These are phyloP conservation scores for Melanocharis versteri DNA, from an alignment of 2,113 vertebrate species.

Conservation along the genomic window DNA sequence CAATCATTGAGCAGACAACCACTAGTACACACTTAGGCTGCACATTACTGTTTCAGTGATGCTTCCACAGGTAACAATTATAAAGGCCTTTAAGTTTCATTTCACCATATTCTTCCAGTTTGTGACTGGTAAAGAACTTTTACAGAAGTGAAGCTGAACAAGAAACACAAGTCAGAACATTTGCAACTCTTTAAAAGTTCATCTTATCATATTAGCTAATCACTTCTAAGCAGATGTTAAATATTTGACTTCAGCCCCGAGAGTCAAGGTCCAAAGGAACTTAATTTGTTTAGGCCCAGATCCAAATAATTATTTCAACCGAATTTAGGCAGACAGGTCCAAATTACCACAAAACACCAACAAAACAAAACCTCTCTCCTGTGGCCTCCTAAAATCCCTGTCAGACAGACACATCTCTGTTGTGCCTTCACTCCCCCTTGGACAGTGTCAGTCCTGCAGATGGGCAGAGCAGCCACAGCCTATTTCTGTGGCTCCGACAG, in stretches of 20 bases:
- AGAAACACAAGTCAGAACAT: background rate
- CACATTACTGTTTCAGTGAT: background rate
- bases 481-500: rapidly evolving
- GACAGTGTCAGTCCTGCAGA: background rate
- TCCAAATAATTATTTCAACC: background rate
- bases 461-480: background rate
- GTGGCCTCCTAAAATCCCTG: background rate
- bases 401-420: background rate
- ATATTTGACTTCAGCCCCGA: conserved; percentile 27
- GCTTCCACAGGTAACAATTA: background rate
- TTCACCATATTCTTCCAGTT: background rate
- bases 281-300: background rate
- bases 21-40: background rate
- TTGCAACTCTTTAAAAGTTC: background rate
- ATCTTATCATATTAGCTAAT: background rate
- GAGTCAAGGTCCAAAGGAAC: conserved; percentile 14
- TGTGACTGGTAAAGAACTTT: background rate
- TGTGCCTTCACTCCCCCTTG: background rate
- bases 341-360: background rate
- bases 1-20: background rate
- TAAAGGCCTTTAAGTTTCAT: background rate
- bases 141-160: background rate
- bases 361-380: background rate
- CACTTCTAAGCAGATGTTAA: background rate
- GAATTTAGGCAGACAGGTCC: background rate